Evolutionary conservation across 53 echinoderm and acorn worm genomes (phyloP).

Genomic region (Temnopleurus reevesii): DNA sequence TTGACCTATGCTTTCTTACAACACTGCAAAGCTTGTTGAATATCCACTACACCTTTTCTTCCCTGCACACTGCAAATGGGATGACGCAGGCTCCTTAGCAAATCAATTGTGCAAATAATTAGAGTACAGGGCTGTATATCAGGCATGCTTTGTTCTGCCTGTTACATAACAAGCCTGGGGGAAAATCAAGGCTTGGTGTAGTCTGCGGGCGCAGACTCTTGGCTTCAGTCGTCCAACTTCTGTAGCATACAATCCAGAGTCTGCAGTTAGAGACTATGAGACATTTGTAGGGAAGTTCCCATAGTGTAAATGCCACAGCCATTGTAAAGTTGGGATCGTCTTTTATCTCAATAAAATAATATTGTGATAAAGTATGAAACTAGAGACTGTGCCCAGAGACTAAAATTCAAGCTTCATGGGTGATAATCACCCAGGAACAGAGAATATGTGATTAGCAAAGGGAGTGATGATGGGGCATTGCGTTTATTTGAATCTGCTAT

Average conservation of each 20-base stretch:
- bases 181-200: background rate
- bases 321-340: too few relatives aligned
- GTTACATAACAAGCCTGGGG: slow-evolving; percentile 10
- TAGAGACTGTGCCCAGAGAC: too few relatives aligned
- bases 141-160: slow-evolving; percentile 14
- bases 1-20: background rate
- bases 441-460: background rate
- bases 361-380: too few relatives aligned
- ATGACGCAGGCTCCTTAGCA: slow-evolving; percentile 3
- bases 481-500: background rate
- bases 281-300: too few relatives aligned
- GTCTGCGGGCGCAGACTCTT: too few relatives aligned
- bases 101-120: slow-evolving; percentile 56
- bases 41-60: background rate
- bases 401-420: too few relatives aligned
- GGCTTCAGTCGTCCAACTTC: too few relatives aligned
- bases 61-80: background rate
- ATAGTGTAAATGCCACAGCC: too few relatives aligned
- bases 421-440: background rate
- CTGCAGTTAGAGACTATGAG: too few relatives aligned
- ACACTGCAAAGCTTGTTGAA: background rate
- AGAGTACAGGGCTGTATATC: slow-evolving; percentile 1
- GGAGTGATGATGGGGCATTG: background rate
- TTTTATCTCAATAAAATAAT: too few relatives aligned
- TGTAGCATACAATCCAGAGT: too few relatives aligned